Evolutionary conservation across 2,888 invertebrate genomes (phyloP), one percentile per base, ranked within the genome.

Genomic region (Formica aserva): DNA sequence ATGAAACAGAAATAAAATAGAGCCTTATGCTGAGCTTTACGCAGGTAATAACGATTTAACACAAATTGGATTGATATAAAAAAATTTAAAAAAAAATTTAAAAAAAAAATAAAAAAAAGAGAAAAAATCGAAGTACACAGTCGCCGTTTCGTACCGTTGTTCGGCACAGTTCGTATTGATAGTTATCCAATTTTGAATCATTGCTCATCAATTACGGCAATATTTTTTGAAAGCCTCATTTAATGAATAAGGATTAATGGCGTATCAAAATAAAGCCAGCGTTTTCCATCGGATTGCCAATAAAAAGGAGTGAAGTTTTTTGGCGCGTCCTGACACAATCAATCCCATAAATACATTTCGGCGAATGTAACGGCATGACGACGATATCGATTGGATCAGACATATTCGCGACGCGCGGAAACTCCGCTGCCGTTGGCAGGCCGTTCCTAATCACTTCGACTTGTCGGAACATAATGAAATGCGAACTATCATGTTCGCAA

Each of bases 311-410:
- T 13, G 60, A 60, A 35, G 60, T 80, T 71, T 71, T 71, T 78
- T 55, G 13, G 15, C 26, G 4, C 38, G 29, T 18, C 38, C n/a
- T 11, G 22, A 67, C 35, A 26, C 63, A 26, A 26, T 69, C 38
- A 48, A 62, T 84, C 18, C 60, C 29, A 57, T 67, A 60, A 45
- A 67, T 67, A 48, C 29, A 55, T 29, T n/a, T 65, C 26, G 57
- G 63, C 18, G 38, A 55, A 45, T 32, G 55, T 76, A 86, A 65
- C 52, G 60, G 22, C 18, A 65, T 60, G 60, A 22, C n/a, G 63
- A 22, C 15, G 82, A 72, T 85, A 88, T 86, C 29, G 88, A 88
- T 88, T 76, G 83, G 75, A 86, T 82, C 74, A 63, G 82, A 82
- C 76, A 29, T 63, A 74, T 82, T n/a, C 74, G 75, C 48, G 29